phyloP scores from a whole-genome alignment of 2,113 vertebrate species.

The Ceuthmochares aereus region DNA sequence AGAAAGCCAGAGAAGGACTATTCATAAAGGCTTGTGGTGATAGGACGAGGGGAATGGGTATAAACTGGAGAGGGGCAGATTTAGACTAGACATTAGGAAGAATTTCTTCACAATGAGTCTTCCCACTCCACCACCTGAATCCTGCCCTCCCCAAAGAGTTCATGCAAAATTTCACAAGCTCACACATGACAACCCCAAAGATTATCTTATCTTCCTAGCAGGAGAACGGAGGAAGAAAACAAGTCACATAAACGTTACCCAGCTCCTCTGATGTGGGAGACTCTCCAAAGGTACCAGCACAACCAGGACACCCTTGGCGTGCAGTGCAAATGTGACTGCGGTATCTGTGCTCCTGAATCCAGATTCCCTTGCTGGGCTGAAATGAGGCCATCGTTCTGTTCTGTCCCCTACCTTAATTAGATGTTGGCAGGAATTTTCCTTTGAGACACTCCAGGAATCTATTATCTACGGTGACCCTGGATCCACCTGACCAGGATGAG shows the following conservation, averaged over 20 bases:
- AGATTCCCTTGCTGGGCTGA: background rate
- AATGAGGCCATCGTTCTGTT: background rate
- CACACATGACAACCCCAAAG: background rate
- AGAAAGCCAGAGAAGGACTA: too few relatives aligned
- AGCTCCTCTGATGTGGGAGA: background rate
- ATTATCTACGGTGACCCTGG: background rate
- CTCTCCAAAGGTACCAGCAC: background rate
- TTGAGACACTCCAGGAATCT: background rate
- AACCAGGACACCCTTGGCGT: background rate
- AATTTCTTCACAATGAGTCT: too few relatives aligned
- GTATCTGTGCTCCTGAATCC: rapidly evolving
- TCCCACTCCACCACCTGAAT: rapidly evolving
- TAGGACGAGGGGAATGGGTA: too few relatives aligned
- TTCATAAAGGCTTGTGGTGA: too few relatives aligned
- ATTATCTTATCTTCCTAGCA: background rate
- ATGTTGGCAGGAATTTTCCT: background rate
- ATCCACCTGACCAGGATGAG: background rate
- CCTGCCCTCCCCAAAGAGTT: background rate
- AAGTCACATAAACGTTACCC: background rate
- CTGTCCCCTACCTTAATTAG: background rate
- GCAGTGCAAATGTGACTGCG: background rate
- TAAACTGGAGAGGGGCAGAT: too few relatives aligned
- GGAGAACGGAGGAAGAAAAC: background rate
- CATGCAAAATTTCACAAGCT: rapidly evolving
- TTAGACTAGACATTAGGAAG: too few relatives aligned